Evolutionary conservation across 2,888 invertebrate species (phyloP).

Genomic region (Mycalesis mineus): DNA sequence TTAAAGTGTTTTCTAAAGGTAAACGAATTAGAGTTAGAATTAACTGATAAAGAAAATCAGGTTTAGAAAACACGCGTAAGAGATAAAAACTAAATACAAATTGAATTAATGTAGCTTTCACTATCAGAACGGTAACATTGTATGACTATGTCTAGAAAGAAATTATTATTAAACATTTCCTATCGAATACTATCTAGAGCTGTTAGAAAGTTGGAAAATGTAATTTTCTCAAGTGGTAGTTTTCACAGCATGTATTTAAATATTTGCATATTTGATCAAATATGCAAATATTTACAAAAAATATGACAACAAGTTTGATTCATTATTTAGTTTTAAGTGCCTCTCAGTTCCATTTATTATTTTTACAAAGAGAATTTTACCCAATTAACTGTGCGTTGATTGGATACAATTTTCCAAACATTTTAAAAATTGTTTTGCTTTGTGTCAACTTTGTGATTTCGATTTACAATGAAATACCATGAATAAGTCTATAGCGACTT

Average conservation of each 20-base stretch:
- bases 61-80: neutral
- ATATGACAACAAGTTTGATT: too few relatives aligned
- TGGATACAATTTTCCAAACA: too few relatives aligned
- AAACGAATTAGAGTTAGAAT: neutral
- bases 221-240: neutral
- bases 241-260: neutral
- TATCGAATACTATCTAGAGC: conserved; percentile 10
- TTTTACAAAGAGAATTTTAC: too few relatives aligned
- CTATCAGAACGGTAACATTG: neutral
- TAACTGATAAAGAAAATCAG: neutral
- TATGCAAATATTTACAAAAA: too few relatives aligned
- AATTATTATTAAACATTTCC: neutral
- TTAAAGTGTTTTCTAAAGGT: neutral
- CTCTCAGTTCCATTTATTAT: too few relatives aligned
- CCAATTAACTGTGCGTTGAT: too few relatives aligned
- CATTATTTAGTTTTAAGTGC: too few relatives aligned
- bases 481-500: too few relatives aligned
- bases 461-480: too few relatives aligned
- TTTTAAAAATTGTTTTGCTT: too few relatives aligned
- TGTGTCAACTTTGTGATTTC: too few relatives aligned
- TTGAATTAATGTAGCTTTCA: conserved; percentile 5
- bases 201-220: conserved; percentile 1
- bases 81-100: neutral
- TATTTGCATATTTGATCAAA: neutral
- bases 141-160: neutral